Evolutionary conservation across 64 coral and sea anemone genomes (phyloP).

Genomic region (Trachythela sp.): DNA sequence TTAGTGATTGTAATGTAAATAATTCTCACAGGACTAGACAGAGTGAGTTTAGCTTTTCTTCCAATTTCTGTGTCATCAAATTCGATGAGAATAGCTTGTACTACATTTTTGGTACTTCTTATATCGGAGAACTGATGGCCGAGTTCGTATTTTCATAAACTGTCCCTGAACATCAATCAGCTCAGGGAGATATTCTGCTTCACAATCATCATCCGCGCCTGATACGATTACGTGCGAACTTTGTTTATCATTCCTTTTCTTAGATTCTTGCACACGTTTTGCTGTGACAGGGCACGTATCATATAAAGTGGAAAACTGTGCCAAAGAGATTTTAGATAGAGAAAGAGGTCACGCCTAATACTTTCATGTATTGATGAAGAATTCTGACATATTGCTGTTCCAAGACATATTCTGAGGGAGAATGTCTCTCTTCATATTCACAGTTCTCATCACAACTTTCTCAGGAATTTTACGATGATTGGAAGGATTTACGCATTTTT

Average conservation of each 20-base stretch:
- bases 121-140: not conserved
- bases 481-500: not conserved
- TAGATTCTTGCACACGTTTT: not conserved
- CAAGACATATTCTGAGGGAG: not conserved
- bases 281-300: not conserved
- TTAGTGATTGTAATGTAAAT: no score
- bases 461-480: not conserved
- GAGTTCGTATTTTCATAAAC: conserved; percentile 10
- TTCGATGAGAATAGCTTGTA: not conserved
- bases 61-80: conserved; percentile 12
- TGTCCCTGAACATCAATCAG: not conserved
- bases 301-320: conserved; percentile 11
- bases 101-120: not conserved
- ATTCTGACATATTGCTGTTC: not conserved
- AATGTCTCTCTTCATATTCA: not conserved
- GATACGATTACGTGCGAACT: conserved; percentile 10
- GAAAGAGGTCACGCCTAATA: not conserved
- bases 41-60: not conserved
- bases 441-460: not conserved
- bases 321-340: conserved; percentile 16
- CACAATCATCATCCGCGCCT: not conserved
- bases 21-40: not conserved
- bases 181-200: not conserved
- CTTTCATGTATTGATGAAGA: conserved; percentile 20
- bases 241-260: not conserved